Evolutionary conservation across 2,113 vertebrate species (phyloP), one percentile per base, ranked within the genome.

Genomic region (Tetrax tetrax): DNA sequence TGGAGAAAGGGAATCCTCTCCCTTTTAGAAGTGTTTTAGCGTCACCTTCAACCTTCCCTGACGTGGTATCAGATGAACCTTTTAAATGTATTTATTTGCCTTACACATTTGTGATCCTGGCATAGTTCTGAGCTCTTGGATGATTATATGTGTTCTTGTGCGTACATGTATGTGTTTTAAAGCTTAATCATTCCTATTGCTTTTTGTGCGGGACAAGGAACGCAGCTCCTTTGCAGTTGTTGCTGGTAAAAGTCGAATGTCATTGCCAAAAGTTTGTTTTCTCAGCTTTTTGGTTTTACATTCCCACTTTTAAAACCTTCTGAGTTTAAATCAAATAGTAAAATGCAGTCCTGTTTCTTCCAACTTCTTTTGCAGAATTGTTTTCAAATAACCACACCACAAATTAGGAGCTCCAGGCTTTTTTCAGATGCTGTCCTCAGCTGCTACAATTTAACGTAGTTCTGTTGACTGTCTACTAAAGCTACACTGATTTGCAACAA

Each of bases 131-230:
- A 84, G 71, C 63, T 93, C 37, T 63, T 95, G 81, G 81, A 38
- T 89, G 83, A 54, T 87, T 38, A 6, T 75, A 2, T 81, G 68
- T 95, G 77, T 76, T 90, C 50, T 38, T 69, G 45, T 95, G 66
- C 66, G 25, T 91, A 80, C 41, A 10, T 85, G 23, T 96, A n/a
- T 60, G 61, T 86, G 78, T 83, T 96, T 80, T 76, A 72, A 79
- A 94, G 89, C 80, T 95, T 92, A 53, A 92, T 65, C 81, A 70
- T 96, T 95, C 53, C 77, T 89, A 6, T 11, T 91, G 92, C 87
- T 94, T 60, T 82, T 65, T 91, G 50, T 92, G 92, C 0, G 10
- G 75, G 66, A 84, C 37, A 23, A 77, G 63, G 83, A 83, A 76
- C 33, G 56, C 61, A 61, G 65, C 65, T 90, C 72, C 56, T 96